Conservation (phyloP, 2,888 invertebrate species). For the Eugnorisma glareosa region DNA sequence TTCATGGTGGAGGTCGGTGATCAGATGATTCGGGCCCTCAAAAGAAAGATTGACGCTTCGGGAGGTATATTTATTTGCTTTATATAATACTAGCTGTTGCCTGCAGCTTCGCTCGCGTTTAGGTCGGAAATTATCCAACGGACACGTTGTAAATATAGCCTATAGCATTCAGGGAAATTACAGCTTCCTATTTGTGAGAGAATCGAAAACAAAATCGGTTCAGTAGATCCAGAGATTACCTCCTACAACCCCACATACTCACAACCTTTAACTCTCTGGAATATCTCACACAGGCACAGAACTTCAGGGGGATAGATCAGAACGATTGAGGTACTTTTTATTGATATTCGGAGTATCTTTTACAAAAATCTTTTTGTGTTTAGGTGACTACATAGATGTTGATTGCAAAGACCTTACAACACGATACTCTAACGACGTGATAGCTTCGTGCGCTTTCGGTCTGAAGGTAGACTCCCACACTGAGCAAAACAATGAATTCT, state of each 20-base stretch:
- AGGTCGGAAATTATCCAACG: too few relatives aligned
- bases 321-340: not conserved
- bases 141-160: too few relatives aligned
- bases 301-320: not conserved
- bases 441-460: slow-evolving; percentile 89
- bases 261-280: too few relatives aligned
- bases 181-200: too few relatives aligned
- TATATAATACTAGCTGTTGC: too few relatives aligned
- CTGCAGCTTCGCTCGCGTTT: too few relatives aligned
- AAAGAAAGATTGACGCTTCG: slow-evolving; percentile 69
- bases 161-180: too few relatives aligned
- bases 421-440: slow-evolving; percentile 88
- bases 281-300: too few relatives aligned
- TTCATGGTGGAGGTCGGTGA: slow-evolving; percentile 81
- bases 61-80: slow-evolving; percentile 71
- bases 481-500: slow-evolving; percentile 89
- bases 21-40: slow-evolving; percentile 74
- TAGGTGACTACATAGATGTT: slow-evolving; percentile 73
- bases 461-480: slow-evolving; percentile 89
- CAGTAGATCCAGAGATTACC: too few relatives aligned
- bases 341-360: not conserved
- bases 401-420: slow-evolving; percentile 85
- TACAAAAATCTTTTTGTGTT: not conserved
- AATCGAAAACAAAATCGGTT: too few relatives aligned
- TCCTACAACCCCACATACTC: too few relatives aligned